These are phyloP conservation scores for Andrena flavipes DNA, from an alignment of 2,888 invertebrate genomes.

Conservation along the genomic window DNA sequence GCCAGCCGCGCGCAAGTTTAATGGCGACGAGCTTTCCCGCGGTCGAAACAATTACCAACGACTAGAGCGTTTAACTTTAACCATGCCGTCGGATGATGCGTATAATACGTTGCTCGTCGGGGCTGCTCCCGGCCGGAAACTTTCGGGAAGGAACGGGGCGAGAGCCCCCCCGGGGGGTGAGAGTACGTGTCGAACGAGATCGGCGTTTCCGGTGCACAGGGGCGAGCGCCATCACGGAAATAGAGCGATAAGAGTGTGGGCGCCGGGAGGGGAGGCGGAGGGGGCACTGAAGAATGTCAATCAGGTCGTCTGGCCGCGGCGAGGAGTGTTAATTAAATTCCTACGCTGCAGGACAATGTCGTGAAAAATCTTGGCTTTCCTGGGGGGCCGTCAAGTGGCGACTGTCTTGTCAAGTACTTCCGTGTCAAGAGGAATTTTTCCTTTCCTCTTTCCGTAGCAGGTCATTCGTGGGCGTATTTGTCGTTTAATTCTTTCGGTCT, in stretches of 20 bases:
- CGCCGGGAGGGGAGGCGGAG: neutral
- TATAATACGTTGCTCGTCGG: slow-evolving; percentile 17
- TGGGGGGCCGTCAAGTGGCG: neutral
- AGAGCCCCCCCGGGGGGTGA: neutral
- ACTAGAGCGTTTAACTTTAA: slow-evolving; percentile 42
- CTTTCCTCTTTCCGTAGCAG: neutral
- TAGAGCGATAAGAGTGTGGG: slow-evolving; percentile 28
- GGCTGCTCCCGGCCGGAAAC: slow-evolving; percentile 19
- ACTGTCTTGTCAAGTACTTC: neutral
- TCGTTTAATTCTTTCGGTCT: too few relatives aligned
- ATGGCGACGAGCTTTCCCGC: slow-evolving; percentile 22
- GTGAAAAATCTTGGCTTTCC: slow-evolving; percentile 12
- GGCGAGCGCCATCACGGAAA: slow-evolving; percentile 4
- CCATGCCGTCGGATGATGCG: slow-evolving; percentile 29
- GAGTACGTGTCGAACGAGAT: neutral
- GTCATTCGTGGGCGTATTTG: neutral
- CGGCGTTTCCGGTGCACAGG: neutral
- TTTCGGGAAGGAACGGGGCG: slow-evolving; percentile 4
- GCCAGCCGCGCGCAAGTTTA: slow-evolving; percentile 37
- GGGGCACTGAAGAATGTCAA: slow-evolving; percentile 23
- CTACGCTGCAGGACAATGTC: slow-evolving; percentile 2
- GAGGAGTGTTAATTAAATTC: slow-evolving; percentile 44
- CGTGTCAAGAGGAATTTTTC: neutral
- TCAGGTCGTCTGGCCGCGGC: slow-evolving; percentile 8
- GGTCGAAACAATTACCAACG: slow-evolving; percentile 55